phyloP scores from a whole-genome alignment of 2,797 vertebrate species.

The Phrynocephalus forsythii region DNA sequence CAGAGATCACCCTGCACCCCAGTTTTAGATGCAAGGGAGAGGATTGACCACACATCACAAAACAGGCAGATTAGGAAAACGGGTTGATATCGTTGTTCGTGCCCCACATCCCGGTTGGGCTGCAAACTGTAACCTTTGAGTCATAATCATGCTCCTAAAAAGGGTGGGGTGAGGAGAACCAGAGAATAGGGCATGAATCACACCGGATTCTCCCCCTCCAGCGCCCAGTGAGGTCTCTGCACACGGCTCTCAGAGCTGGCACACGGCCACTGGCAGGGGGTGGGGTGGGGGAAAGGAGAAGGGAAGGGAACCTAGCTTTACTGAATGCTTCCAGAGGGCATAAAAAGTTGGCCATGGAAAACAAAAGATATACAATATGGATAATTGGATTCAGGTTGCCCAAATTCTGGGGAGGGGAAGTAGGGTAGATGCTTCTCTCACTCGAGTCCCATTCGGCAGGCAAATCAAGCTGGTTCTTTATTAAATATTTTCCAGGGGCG shows the following conservation, averaged over 20 bases:
- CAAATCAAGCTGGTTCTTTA: background rate
- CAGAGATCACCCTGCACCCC: background rate
- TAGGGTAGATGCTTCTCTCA: background rate
- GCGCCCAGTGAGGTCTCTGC: background rate
- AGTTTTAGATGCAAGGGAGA: background rate
- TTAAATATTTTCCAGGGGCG: background rate
- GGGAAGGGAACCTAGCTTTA: background rate
- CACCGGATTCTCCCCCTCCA: background rate
- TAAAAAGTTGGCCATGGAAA: background rate
- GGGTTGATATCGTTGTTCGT: background rate
- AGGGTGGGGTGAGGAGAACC: background rate
- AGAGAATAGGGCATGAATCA: constrained; percentile 27
- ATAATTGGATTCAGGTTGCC: background rate
- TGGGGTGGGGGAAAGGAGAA: background rate
- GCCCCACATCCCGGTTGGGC: background rate
- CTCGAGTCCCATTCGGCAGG: background rate
- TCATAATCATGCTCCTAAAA: constrained; percentile 20
- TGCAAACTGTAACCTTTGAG: constrained; percentile 2
- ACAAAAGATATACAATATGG: background rate
- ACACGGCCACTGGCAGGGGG: background rate
- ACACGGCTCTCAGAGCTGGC: constrained; percentile 13
- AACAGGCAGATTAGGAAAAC: background rate
- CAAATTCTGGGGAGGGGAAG: background rate
- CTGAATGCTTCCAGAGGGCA: background rate
- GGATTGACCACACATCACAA: background rate